phyloP scores from a whole-genome alignment of 2,888 invertebrate species.

The Cheilosia urbana region DNA sequence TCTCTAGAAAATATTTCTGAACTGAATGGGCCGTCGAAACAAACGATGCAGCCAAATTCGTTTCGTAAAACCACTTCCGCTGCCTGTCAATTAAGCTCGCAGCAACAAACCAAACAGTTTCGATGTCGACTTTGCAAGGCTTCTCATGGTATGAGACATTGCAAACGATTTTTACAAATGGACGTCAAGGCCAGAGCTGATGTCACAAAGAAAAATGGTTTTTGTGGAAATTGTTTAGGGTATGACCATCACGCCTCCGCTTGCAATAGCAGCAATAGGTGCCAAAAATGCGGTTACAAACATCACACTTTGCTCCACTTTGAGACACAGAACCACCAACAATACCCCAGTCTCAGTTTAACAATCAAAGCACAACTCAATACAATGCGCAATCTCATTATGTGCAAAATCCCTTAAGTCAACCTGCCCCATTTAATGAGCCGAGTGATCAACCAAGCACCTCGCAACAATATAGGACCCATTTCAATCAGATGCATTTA shows the following conservation, averaged over 20 bases:
- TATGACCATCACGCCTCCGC: not conserved
- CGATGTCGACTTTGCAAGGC: conserved; percentile 8
- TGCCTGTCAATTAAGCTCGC: not conserved
- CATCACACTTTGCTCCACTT: not conserved
- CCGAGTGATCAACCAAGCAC: not conserved
- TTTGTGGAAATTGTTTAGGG: conserved; percentile 5
- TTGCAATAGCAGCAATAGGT: conserved; percentile 14
- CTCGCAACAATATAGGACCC: not conserved
- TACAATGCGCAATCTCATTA: not conserved
- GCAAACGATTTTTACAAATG: conserved; percentile 1
- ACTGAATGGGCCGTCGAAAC: conserved; percentile 1
- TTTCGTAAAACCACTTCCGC: not conserved
- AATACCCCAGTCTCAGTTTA: no score
- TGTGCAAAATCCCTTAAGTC: not conserved
- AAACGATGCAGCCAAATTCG: not conserved
- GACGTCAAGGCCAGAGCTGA: conserved; percentile 6
- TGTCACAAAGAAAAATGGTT: not conserved
- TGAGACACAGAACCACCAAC: not conserved
- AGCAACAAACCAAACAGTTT: not conserved
- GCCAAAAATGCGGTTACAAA: conserved; percentile 5
- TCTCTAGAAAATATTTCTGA: conserved; percentile 26
- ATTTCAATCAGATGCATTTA: conserved; percentile 2
- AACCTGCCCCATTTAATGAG: not conserved
- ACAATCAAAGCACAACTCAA: not conserved
- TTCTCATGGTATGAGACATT: conserved; percentile 2